Percentiles rank a stretch among this genome's conserved stretches.
Conservation (phyloP, 2,797 vertebrate species). For the Chrysolophus pictus region DNA sequence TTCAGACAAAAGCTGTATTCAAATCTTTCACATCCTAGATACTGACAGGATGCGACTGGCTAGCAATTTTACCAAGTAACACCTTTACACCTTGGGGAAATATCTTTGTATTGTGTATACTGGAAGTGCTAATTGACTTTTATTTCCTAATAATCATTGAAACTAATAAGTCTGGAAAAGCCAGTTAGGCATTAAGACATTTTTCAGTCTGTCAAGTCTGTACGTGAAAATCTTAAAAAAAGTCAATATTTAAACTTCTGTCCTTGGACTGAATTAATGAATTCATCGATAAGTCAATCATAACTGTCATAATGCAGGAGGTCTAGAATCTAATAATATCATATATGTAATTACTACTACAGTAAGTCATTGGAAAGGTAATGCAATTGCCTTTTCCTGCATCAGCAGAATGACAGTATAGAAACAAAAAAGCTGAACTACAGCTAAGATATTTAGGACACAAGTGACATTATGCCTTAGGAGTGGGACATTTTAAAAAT, state of each 20-base stretch:
- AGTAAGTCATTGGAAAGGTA: neutral
- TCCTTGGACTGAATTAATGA: constrained; percentile 46
- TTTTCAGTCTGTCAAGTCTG: constrained; percentile 36
- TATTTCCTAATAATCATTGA: constrained; percentile 75
- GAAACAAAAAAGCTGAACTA: neutral
- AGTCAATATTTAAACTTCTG: constrained; percentile 49
- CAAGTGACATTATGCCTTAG: neutral
- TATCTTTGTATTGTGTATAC: constrained; percentile 60
- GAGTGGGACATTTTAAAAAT: neutral
- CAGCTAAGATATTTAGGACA: neutral
- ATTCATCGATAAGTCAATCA: constrained; percentile 34
- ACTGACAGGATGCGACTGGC: constrained; percentile 58
- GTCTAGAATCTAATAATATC: neutral
- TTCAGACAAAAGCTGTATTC: constrained; percentile 28
- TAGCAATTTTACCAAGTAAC: constrained; percentile 58
- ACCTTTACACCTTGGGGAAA: constrained; percentile 73
- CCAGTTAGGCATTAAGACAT: constrained; percentile 28
- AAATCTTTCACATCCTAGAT: constrained; percentile 51
- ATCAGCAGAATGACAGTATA: neutral
- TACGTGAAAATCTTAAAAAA: constrained; percentile 49
- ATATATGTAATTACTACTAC: neutral
- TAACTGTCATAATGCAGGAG: neutral
- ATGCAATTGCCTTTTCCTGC: neutral
- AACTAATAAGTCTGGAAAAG: constrained; percentile 62
- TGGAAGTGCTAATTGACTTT: constrained; percentile 77